phyloP scores from a whole-genome alignment of 2,797 vertebrate species.

The Phylloscopus collybita region DNA sequence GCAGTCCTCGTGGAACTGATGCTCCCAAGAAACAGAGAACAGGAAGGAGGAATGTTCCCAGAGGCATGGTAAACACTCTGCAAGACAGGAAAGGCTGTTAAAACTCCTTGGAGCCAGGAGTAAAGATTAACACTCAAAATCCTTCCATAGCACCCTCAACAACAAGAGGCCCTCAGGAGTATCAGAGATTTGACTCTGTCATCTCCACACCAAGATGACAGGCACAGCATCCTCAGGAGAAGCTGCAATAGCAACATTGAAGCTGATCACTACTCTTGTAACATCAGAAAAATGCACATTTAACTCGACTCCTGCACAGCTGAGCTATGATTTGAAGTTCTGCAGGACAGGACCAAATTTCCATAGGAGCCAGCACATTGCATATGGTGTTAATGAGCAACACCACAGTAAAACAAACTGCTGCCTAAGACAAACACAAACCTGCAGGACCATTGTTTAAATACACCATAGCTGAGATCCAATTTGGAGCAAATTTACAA shows the following conservation, averaged over 20 bases:
- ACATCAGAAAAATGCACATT: not conserved
- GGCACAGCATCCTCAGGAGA: not conserved
- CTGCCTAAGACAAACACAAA: constrained; percentile 22
- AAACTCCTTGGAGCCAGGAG: not conserved
- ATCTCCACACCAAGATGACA: not conserved
- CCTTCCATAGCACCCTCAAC: not conserved
- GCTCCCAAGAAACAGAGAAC: constrained; percentile 79
- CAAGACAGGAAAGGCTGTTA: constrained; percentile 21
- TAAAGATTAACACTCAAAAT: not conserved
- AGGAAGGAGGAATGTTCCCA: constrained; percentile 80
- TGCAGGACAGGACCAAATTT: not conserved
- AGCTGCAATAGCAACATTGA: not conserved
- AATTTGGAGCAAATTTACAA: not conserved
- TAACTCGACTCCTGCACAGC: not conserved
- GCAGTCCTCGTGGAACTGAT: constrained; percentile 53
- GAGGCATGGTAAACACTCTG: constrained; percentile 89
- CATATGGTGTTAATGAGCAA: not conserved
- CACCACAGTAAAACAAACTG: not conserved
- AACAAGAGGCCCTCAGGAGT: not conserved
- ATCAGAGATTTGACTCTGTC: not conserved
- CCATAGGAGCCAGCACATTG: not conserved
- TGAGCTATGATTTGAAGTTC: not conserved
- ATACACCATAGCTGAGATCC: not conserved
- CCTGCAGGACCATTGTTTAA: constrained; percentile 8
- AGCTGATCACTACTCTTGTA: not conserved